Percentiles rank a stretch among this genome's conserved stretches.
These are phyloP conservation scores for Ceyx cyanopectus DNA, from an alignment of 2,113 vertebrate genomes.

Conservation along the genomic window DNA sequence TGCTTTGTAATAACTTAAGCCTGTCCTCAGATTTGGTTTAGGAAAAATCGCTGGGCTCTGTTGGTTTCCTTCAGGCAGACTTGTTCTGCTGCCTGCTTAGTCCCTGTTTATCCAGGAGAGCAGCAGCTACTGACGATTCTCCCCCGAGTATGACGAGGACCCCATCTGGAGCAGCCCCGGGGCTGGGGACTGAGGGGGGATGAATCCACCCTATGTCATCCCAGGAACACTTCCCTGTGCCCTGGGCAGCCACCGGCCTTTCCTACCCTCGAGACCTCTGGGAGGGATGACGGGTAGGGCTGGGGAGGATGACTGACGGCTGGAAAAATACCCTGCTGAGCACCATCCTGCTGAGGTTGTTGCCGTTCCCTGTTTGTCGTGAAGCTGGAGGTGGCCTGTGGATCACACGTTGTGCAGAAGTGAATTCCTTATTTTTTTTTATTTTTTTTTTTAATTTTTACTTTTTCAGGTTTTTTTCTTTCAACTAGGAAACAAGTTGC, in stretches of 20 bases:
- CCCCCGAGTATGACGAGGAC: background rate
- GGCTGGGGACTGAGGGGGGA: background rate
- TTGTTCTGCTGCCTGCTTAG: constrained; percentile 47
- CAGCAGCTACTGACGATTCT: background rate
- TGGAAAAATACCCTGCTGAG: constrained; percentile 51
- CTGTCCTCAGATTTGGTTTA: constrained; percentile 46
- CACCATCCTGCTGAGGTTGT: constrained; percentile 76
- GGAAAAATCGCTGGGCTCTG: constrained; percentile 62
- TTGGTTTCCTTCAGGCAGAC: constrained; percentile 41
- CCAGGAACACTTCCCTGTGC: background rate
- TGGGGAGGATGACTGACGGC: background rate
- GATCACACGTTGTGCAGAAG: constrained; percentile 76
- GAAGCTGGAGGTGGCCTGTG: constrained; percentile 75
- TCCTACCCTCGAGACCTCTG: background rate
- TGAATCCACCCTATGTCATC: background rate
- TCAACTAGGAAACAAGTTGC: constrained; percentile 67
- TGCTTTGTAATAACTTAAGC: background rate
- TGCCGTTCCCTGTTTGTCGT: constrained; percentile 73
- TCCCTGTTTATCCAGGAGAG: constrained; percentile 16
- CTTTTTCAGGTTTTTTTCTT: background rate
- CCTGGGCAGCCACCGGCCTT: background rate
- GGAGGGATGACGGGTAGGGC: constrained; percentile 30
- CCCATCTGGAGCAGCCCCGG: background rate
- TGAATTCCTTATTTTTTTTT: constrained; percentile 56
- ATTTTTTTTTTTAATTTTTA: background rate